phyloP scores from a whole-genome alignment of 2,113 vertebrate genomes.

The Coptodon rendalli region DNA sequence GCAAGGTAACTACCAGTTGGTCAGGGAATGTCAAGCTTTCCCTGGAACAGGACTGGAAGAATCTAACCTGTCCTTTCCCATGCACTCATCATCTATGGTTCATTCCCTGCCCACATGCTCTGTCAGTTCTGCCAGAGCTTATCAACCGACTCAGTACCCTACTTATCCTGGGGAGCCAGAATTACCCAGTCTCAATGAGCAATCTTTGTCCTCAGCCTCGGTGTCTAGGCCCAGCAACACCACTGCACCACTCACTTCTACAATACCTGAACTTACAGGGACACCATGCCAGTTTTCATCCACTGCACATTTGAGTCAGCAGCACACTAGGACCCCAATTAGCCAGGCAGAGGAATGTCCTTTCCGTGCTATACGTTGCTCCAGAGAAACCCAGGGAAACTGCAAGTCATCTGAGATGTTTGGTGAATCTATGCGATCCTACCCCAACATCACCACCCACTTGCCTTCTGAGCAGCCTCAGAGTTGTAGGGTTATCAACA shows the following conservation, averaged over 20 bases:
- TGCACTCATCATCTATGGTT: constrained; percentile 68
- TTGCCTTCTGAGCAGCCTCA: constrained; percentile 51
- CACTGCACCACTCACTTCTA: constrained; percentile 52
- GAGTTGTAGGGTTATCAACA: constrained; percentile 39
- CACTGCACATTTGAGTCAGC: constrained; percentile 75
- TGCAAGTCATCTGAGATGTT: constrained; percentile 85
- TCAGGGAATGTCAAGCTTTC: constrained; percentile 75
- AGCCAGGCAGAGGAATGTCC: constrained; percentile 80
- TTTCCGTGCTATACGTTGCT: constrained; percentile 80
- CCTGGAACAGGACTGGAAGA: constrained; percentile 69
- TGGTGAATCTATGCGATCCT: constrained; percentile 80
- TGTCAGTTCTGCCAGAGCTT: constrained; percentile 70
- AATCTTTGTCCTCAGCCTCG: constrained; percentile 73
- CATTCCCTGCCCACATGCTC: constrained; percentile 84
- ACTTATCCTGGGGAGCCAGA: constrained; percentile 83
- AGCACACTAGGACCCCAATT: constrained; percentile 47
- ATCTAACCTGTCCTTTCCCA: constrained; percentile 75
- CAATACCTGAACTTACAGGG: constrained; percentile 77
- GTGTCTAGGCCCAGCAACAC: constrained; percentile 72
- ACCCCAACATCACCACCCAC: constrained; percentile 57
- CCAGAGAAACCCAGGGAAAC: constrained; percentile 81
- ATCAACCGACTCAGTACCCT: constrained; percentile 83
- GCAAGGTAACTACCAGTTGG: constrained; percentile 67
- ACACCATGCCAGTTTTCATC: constrained; percentile 81
- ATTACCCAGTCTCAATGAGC: constrained; percentile 75